Evolutionary conservation across 1,140 invertebrate species (phyloP).

Genomic region (Paracyclopina nana): DNA sequence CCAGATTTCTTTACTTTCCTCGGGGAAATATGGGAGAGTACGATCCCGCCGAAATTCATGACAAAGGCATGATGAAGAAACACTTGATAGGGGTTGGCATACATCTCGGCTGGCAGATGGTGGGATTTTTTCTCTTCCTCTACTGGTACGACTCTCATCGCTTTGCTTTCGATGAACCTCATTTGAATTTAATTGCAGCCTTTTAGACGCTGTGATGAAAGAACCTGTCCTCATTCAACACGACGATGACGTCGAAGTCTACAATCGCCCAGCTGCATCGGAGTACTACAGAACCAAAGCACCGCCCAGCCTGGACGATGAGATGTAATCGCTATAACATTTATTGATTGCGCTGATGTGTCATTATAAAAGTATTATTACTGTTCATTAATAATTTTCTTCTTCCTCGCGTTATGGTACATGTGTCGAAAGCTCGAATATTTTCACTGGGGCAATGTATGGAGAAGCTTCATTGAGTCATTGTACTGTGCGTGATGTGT

Average conservation of each 20-base stretch:
- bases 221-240: constrained; percentile 7
- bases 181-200: constrained; percentile 2
- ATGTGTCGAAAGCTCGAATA: not conserved
- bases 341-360: not conserved
- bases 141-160: constrained; percentile 16
- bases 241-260: constrained; percentile 5
- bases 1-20: constrained; percentile 6
- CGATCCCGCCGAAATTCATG: constrained; percentile 15
- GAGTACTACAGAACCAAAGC: not conserved
- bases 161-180: too few relatives aligned
- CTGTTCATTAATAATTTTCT: not conserved
- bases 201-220: constrained; percentile 13
- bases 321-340: not conserved
- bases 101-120: constrained; percentile 16
- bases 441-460: not conserved
- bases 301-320: not conserved
- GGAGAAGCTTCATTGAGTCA: not conserved
- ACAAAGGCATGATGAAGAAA: constrained; percentile 5
- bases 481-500: not conserved
- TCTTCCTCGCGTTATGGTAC: not conserved
- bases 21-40: constrained; percentile 14
- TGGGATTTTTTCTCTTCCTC: constrained; percentile 11
- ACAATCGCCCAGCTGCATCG: constrained; percentile 2
- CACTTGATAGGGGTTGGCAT: constrained; percentile 10
- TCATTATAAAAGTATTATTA: not conserved